Evolutionary conservation across 2,797 vertebrate species (phyloP).

Genomic region (Anolis apletophallus): DNA sequence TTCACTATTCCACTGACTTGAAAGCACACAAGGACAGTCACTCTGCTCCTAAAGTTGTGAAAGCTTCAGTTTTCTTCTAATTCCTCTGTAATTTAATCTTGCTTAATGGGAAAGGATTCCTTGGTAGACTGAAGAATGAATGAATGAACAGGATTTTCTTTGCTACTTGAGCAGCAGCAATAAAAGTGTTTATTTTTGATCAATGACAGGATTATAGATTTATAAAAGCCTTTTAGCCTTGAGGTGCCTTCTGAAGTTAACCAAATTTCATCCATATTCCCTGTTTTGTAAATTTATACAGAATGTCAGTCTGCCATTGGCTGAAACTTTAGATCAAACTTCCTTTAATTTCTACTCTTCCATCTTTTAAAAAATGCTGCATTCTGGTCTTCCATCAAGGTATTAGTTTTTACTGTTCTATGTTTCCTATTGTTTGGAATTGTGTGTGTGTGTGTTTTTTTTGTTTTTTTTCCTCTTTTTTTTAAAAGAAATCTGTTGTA

Average conservation of each 20-base stretch:
- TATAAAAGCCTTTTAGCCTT: conserved; percentile 94
- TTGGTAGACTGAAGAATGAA: conserved; percentile 78
- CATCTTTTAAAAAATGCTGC: conserved; percentile 78
- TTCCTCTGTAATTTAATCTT: conserved; percentile 77
- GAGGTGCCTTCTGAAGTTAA: conserved; percentile 96
- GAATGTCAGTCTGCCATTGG: conserved; percentile 81
- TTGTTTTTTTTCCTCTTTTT: conserved; percentile 18
- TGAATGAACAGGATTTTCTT: conserved; percentile 79
- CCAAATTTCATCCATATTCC: conserved; percentile 84
- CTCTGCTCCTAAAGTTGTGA: conserved; percentile 74
- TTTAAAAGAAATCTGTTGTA: conserved; percentile 70
- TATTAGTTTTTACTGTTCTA: conserved; percentile 78
- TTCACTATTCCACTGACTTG: conserved; percentile 80
- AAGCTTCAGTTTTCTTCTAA: conserved; percentile 78
- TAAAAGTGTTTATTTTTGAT: conserved; percentile 88
- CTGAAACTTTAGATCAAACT: conserved; percentile 77
- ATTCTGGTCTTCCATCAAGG: conserved; percentile 87
- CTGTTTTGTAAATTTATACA: conserved; percentile 83
- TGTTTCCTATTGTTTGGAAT: conserved; percentile 70
- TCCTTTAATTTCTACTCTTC: conserved; percentile 80
- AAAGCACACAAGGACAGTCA: conserved; percentile 83
- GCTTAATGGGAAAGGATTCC: conserved; percentile 77
- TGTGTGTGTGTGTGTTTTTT: not conserved
- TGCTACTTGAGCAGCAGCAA: conserved; percentile 89
- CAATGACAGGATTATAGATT: conserved; percentile 87